These are phyloP conservation scores for Rambutsinella grinnellia DNA, from an alignment of 2,888 invertebrate species.

Conservation along the genomic window DNA sequence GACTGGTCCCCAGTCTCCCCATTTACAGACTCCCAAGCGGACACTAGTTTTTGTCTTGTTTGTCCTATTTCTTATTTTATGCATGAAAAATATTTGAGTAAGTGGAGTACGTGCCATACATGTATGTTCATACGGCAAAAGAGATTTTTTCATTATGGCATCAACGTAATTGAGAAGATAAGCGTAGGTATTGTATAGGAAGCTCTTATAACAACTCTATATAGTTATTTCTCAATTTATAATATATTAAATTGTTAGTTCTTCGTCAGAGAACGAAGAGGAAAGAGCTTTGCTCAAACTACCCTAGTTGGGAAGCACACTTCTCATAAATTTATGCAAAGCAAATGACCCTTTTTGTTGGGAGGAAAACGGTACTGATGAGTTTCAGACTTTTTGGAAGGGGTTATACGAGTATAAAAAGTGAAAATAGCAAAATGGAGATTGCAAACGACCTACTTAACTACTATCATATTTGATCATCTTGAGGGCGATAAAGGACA, in stretches of 20 bases:
- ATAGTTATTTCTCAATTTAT: neutral
- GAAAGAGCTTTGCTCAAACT: neutral
- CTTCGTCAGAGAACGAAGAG: no score
- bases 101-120: no score
- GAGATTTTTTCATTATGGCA: neutral
- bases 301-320: neutral
- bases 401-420: neutral
- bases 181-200: neutral
- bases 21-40: slow-evolving; percentile 41
- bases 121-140: no score
- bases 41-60: slow-evolving; percentile 49
- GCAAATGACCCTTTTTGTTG: slow-evolving; percentile 35
- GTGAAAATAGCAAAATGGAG: slow-evolving; percentile 17
- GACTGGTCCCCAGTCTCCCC: slow-evolving; percentile 38
- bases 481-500: slow-evolving; percentile 20
- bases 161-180: neutral
- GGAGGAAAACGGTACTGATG: slow-evolving; percentile 36
- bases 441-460: slow-evolving; percentile 1
- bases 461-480: slow-evolving; percentile 17
- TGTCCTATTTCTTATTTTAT: slow-evolving; percentile 48
- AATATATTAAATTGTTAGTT: neutral
- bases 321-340: slow-evolving; percentile 42
- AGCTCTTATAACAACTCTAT: no score
- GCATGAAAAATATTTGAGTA: no score
- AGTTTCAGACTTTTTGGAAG: slow-evolving; percentile 18